phyloP scores from a whole-genome alignment of 2,113 vertebrate species.

The Ptilorrhoa leucosticta region DNA sequence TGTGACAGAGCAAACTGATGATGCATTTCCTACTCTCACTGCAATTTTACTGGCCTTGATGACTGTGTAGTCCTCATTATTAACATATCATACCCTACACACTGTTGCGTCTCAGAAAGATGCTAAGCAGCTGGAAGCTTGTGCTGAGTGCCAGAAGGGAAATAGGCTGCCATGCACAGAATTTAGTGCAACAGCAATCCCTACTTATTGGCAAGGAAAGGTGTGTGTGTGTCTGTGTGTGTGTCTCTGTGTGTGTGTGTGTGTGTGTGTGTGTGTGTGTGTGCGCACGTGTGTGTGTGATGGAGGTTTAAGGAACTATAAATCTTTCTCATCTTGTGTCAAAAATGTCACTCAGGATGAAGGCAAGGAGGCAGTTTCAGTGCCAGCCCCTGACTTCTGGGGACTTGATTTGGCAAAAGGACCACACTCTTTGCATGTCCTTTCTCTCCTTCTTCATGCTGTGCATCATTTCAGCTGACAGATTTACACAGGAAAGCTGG shows the following conservation, averaged over 20 bases:
- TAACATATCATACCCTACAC: slow-evolving; percentile 56
- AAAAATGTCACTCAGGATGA: slow-evolving; percentile 45
- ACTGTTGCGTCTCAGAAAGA: slow-evolving; percentile 54
- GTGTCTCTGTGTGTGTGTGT: not conserved
- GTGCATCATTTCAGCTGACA: slow-evolving; percentile 80
- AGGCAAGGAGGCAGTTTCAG: not conserved
- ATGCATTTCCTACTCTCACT: slow-evolving; percentile 27
- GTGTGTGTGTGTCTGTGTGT: not conserved
- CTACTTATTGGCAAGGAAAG: slow-evolving; percentile 16
- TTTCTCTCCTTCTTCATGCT: slow-evolving; percentile 71
- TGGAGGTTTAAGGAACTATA: not conserved
- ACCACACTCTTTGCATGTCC: slow-evolving; percentile 72
- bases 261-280: not conserved
- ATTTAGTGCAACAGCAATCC: slow-evolving; percentile 36
- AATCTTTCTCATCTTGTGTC: slow-evolving; percentile 60
- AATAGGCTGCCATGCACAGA: slow-evolving; percentile 52
- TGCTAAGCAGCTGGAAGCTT: slow-evolving; percentile 62
- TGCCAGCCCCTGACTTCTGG: slow-evolving; percentile 46
- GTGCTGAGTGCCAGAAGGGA: slow-evolving; percentile 42
- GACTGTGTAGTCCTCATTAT: slow-evolving; percentile 39
- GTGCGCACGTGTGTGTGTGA: not conserved
- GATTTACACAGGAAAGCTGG: slow-evolving; percentile 74
- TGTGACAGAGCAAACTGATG: slow-evolving; percentile 39
- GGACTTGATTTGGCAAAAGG: slow-evolving; percentile 25
- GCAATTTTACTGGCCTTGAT: slow-evolving; percentile 34